Conservation (phyloP, 2,797 vertebrate genomes). For the Melanotaenia boesemani region DNA sequence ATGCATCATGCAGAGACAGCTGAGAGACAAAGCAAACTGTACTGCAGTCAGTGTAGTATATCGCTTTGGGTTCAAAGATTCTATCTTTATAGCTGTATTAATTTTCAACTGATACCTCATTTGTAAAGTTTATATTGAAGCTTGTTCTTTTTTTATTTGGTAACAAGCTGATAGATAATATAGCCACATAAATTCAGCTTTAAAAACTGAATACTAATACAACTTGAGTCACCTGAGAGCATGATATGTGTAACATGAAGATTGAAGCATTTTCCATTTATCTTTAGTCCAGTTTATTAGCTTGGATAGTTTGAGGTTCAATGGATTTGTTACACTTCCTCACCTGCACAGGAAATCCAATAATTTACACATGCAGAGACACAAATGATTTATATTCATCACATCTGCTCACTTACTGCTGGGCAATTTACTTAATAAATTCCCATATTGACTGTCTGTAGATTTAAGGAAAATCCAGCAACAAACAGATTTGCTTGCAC, state of each 20-base stretch:
- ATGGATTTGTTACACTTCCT: not conserved
- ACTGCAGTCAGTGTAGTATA: not conserved
- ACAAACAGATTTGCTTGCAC: conserved; percentile 35
- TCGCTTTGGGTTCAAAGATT: not conserved
- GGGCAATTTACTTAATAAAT: conserved; percentile 48
- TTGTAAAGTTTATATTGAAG: not conserved
- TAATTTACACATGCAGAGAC: conserved; percentile 24
- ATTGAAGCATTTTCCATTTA: conserved; percentile 53
- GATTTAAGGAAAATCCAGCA: conserved; percentile 30
- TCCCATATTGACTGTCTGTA: conserved; percentile 16
- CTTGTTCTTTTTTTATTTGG: not conserved
- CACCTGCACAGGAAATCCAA: conserved; percentile 30
- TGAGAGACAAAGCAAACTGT: not conserved
- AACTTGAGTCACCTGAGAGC: not conserved
- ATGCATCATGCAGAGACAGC: not conserved
- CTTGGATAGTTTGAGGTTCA: conserved; percentile 34
- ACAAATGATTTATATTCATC: conserved; percentile 55
- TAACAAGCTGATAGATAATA: not conserved
- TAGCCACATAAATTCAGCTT: not conserved
- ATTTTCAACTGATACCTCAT: not conserved
- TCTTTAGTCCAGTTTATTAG: conserved; percentile 48
- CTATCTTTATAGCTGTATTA: not conserved
- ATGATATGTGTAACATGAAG: conserved; percentile 33
- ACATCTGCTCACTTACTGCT: conserved; percentile 15
- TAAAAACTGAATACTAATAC: not conserved